phyloP scores from a whole-genome alignment of 2,888 invertebrate genomes.

The Antitype chi region DNA sequence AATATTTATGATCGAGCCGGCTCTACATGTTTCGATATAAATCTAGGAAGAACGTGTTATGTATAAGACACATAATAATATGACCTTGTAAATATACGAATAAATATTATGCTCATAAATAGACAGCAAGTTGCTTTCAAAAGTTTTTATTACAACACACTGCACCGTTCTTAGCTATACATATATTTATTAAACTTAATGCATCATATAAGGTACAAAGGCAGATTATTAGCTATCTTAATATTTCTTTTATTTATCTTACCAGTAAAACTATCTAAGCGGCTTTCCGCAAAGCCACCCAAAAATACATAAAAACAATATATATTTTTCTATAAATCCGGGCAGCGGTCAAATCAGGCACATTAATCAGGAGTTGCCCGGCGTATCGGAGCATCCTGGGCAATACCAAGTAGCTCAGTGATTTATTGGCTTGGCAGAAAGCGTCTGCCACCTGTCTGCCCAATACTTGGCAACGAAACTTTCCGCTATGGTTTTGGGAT shows the following conservation, averaged over 20 bases:
- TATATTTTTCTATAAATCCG: slow-evolving; percentile 73
- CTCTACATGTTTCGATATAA: slow-evolving; percentile 31
- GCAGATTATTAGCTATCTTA: neutral
- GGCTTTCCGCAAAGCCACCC: slow-evolving; percentile 26
- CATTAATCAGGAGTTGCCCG: slow-evolving; percentile 81
- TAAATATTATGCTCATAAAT: neutral
- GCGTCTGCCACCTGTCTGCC: slow-evolving; percentile 85
- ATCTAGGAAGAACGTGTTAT: slow-evolving; percentile 20
- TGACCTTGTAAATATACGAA: neutral
- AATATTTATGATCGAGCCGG: slow-evolving; percentile 41
- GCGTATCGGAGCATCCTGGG: slow-evolving; percentile 78
- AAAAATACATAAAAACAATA: slow-evolving; percentile 54
- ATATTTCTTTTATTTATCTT: slow-evolving; percentile 14
- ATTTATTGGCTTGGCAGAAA: slow-evolving; percentile 82
- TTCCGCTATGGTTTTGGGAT: slow-evolving; percentile 42
- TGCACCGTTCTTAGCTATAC: neutral
- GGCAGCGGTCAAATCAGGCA: slow-evolving; percentile 79
- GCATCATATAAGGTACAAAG: neutral
- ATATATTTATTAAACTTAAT: neutral
- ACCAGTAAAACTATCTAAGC: slow-evolving; percentile 10
- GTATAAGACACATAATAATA: slow-evolving; percentile 6
- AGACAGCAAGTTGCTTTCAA: neutral
- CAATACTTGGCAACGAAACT: slow-evolving; percentile 64
- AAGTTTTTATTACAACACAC: neutral
- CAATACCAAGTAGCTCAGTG: slow-evolving; percentile 82